Percentiles rank a stretch among this genome's conserved stretches.
These are phyloP conservation scores for Halocynthia aurantium DNA, from an alignment of 23 tunicate genomes.

Conservation along the genomic window DNA sequence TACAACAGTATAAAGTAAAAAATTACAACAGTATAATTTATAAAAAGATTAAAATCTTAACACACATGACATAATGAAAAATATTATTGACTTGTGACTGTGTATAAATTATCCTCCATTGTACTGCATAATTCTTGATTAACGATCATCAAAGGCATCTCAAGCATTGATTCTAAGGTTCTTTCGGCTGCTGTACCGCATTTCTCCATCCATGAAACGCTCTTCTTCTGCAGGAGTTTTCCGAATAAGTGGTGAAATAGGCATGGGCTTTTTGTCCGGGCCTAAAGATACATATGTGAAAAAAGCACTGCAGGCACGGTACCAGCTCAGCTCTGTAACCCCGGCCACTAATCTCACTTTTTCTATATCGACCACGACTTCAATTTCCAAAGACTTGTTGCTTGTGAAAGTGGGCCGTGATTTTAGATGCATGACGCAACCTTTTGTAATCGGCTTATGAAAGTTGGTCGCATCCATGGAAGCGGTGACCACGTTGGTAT, in stretches of 20 bases:
- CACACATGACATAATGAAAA: not conserved
- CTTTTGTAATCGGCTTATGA: conserved; percentile 55
- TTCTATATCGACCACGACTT: conserved; percentile 78
- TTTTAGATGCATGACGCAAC: conserved; percentile 64
- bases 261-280: conserved; percentile 22
- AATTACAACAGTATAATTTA: not conserved
- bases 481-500: conserved; percentile 73
- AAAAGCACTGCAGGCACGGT: conserved; percentile 52
- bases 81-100: not conserved
- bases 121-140: too few relatives aligned
- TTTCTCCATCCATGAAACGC: conserved; percentile 21
- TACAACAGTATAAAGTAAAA: not conserved
- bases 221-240: conserved; percentile 22
- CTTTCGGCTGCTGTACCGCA: conserved; percentile 7
- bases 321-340: conserved; percentile 4
- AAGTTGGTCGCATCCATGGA: conserved; percentile 91
- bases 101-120: too few relatives aligned
- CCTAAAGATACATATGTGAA: conserved; percentile 56
- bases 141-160: not conserved
- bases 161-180: conserved; percentile 1
- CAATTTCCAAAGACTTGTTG: conserved; percentile 61
- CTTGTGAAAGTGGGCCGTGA: conserved; percentile 79
- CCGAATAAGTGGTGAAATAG: conserved; percentile 32
- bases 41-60: not conserved
- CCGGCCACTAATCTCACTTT: conserved; percentile 4